Percentiles rank a stretch among this genome's conserved stretches.
phyloP scores from a whole-genome alignment of 2,113 vertebrate species.

The Opisthocomus hoazin region DNA sequence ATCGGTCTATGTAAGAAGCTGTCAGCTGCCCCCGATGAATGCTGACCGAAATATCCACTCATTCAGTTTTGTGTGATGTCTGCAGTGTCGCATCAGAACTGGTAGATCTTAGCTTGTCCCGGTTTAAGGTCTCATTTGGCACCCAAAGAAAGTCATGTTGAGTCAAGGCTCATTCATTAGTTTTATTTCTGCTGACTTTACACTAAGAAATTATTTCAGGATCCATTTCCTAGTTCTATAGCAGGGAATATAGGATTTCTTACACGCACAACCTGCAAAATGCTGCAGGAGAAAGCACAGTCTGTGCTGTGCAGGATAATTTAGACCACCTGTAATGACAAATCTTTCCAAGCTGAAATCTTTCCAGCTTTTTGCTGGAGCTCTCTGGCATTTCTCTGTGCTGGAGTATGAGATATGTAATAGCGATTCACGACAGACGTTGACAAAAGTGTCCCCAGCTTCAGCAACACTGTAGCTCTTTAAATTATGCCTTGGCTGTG shows the following conservation, averaged over 20 bases:
- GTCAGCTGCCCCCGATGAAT: not conserved
- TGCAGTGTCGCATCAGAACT: not conserved
- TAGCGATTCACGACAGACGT: not conserved
- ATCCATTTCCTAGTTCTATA: not conserved
- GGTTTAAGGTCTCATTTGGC: not conserved
- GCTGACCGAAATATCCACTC: not conserved
- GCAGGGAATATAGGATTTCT: not conserved
- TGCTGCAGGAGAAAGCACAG: not conserved
- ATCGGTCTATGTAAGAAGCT: not conserved
- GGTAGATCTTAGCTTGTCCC: not conserved
- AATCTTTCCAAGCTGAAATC: not conserved
- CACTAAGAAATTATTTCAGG: not conserved
- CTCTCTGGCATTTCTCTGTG: not conserved
- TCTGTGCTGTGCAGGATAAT: not conserved
- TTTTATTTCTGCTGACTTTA: not conserved
- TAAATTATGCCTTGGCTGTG: not conserved
- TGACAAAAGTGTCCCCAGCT: not conserved
- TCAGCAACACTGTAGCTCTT: not conserved
- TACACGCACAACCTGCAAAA: not conserved
- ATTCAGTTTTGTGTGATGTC: not conserved
- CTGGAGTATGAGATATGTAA: not conserved
- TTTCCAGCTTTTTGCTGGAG: slow-evolving; percentile 5
- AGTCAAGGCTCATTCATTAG: not conserved
- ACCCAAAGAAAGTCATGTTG: not conserved
- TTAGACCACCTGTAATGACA: slow-evolving; percentile 12